Conservation (phyloP, 2,797 vertebrate genomes). For the Chrysocyon brachyurus region DNA sequence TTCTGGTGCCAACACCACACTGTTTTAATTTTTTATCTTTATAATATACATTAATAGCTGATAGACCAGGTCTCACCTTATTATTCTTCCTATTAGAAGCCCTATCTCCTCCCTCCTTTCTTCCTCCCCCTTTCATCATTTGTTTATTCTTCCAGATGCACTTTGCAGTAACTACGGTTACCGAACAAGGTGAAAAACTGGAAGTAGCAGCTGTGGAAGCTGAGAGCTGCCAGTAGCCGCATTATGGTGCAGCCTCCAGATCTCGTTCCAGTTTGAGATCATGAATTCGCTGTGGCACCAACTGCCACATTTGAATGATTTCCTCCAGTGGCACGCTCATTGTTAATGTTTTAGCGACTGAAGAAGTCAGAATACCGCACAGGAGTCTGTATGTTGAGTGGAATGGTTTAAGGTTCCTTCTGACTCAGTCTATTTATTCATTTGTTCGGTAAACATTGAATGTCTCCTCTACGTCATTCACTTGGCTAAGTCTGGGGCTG, state of each 20-base stretch:
- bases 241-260: background rate
- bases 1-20: background rate
- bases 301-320: background rate
- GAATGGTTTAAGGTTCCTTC: background rate
- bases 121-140: background rate
- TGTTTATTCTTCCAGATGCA: background rate
- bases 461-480: background rate
- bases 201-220: background rate
- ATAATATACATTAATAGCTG: background rate
- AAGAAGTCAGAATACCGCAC: background rate
- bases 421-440: background rate
- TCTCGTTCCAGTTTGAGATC: background rate
- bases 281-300: background rate
- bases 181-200: conserved; percentile 7
- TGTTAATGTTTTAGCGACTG: background rate
- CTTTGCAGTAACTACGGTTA: background rate
- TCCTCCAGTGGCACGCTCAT: background rate
- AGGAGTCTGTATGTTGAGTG: background rate
- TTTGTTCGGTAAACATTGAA: background rate
- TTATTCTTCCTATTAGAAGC: background rate
- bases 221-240: background rate
- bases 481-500: background rate
- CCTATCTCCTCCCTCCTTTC: background rate
- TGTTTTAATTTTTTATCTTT: background rate
- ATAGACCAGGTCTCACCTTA: background rate